Base-by-base conservation (phyloP, 2,888 invertebrate species). In the Cepaea hortensis region DNA sequence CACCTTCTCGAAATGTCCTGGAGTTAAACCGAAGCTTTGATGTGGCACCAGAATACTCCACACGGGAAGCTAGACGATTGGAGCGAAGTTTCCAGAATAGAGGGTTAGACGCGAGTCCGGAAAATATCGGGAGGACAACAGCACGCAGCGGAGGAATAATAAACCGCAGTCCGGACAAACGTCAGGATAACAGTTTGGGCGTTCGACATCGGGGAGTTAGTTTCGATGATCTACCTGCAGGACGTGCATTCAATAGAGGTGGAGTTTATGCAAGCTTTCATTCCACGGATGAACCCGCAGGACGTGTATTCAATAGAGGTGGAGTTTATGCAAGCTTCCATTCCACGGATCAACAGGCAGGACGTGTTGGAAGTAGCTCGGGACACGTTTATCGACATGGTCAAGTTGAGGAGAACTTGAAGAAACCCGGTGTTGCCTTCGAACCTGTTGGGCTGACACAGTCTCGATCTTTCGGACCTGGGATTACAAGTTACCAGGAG, bases 381-480 rank as follows among this genome's bases (percentile, higher is more conserved):
- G 55, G 55, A 11, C 55, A 6, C 6, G 55, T 55, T 55, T 20
- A 20, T 20, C 20, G 6, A 5, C 50, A 48, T 18, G 48, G 50
- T 18, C 76, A 15, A 23, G 11, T 2, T 50, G 20, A 50, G 18
- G 50, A 50, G 20, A 50, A 13, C 3, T 50, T 50, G 50, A 76
- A 20, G 50, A 76, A 76, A 50, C 4, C 76, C 3, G 50, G 20
- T 18, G 76, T 48, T 11, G 3, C 18, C 15, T 76, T 81, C 20
- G 84, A 75, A 35, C 48, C 75, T 15, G 11, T 20, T n/a, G 48
- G 62, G 3, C 5, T 84, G 48, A 35, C 84, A 15, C 77, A 77
- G 11, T 84, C 84, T 15, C 61, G 77, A 11, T 84, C 84, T 15
- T 84, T 84, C 61, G 84, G 84, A 5, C 84, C 84, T n/a, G 84